phyloP scores from a whole-genome alignment of 2,888 invertebrate species.

The Tuberolachnus salignus region DNA sequence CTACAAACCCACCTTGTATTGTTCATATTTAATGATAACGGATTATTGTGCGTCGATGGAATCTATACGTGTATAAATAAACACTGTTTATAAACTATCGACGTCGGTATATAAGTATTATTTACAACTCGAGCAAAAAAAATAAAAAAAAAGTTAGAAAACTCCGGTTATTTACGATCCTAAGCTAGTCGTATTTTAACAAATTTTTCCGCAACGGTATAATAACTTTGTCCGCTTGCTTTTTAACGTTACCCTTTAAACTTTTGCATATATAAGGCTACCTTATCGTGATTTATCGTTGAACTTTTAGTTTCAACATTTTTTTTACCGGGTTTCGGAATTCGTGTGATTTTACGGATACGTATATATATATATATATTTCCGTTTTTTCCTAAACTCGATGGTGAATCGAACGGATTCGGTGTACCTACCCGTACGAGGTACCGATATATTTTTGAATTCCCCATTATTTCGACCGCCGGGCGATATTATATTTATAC shows the following conservation, averaged over 20 bases:
- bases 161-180: slow-evolving; percentile 37
- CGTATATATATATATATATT: too few relatives aligned
- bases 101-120: neutral
- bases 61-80: neutral
- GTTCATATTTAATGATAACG: too few relatives aligned
- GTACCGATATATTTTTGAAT: too few relatives aligned
- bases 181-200: slow-evolving; percentile 11
- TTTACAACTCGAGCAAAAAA: neutral
- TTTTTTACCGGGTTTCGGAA: slow-evolving; percentile 15
- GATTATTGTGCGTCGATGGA: neutral
- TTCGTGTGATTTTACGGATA: neutral
- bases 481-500: too few relatives aligned
- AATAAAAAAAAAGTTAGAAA: neutral
- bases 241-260: slow-evolving; percentile 5
- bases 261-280: neutral
- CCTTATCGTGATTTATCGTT: slow-evolving; percentile 30
- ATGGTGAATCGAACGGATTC: too few relatives aligned
- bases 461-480: too few relatives aligned
- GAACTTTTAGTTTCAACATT: slow-evolving; percentile 30
- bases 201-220: slow-evolving; percentile 18
- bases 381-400: too few relatives aligned
- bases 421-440: too few relatives aligned
- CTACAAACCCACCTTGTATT: too few relatives aligned
- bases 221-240: slow-evolving; percentile 9
- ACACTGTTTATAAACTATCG: too few relatives aligned